phyloP scores from a whole-genome alignment of 2,797 vertebrate genomes.

The Phataginus tetradactyla region DNA sequence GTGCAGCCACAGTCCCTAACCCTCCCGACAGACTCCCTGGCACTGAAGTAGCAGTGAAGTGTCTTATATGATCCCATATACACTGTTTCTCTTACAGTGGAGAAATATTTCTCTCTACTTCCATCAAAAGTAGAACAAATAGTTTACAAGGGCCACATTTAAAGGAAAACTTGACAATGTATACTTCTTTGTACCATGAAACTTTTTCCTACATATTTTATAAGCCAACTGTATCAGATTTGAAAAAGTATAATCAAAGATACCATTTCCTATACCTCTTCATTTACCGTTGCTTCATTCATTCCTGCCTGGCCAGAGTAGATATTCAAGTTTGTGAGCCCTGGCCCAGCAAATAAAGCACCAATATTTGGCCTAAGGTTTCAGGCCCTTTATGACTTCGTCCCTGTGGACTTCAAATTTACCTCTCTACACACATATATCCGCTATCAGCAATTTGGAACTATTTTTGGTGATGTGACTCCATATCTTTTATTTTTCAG shows the following conservation, averaged over 20 bases:
- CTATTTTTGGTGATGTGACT: slow-evolving; percentile 48
- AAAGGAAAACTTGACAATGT: not conserved
- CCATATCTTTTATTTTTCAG: slow-evolving; percentile 2
- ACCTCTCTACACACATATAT: not conserved
- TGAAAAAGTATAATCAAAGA: not conserved
- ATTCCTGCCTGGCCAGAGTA: not conserved
- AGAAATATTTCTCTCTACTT: not conserved
- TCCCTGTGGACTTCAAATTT: not conserved
- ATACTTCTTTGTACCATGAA: not conserved
- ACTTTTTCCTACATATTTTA: not conserved
- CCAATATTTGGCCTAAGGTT: not conserved
- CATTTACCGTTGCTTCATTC: not conserved
- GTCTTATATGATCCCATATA: fast-evolving
- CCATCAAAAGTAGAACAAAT: not conserved
- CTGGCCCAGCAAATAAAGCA: not conserved
- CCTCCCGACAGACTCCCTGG: not conserved
- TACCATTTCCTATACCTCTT: not conserved
- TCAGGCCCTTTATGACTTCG: not conserved
- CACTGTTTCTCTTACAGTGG: not conserved
- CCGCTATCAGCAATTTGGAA: slow-evolving; percentile 26
- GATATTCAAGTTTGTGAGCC: not conserved
- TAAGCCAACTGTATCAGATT: not conserved
- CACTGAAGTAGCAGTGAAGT: not conserved
- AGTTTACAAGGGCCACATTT: not conserved
- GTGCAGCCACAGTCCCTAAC: not conserved